Base-by-base conservation (phyloP, 2,113 vertebrate genomes). In the Odobenus rosmarus region DNA sequence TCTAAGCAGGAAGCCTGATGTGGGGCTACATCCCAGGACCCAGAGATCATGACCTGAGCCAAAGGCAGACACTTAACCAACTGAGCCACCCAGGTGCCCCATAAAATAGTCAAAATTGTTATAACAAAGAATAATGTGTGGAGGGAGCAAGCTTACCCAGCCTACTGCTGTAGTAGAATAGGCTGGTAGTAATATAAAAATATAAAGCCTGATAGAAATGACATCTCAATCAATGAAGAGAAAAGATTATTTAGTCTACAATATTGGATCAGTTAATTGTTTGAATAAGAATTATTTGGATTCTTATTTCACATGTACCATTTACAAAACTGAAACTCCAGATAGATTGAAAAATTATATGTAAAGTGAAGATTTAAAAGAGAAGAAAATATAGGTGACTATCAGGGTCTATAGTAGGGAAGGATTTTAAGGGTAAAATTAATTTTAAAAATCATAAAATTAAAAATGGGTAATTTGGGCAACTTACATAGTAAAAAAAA, bases 341-440 rank as follows among this genome's bases (percentile, higher is more conserved):
- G 28, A 51, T 80, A 76, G 39, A 36, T 49, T 77, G 74, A 92
- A 88, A 31, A 83, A 76, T 88, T 83, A 5, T 19, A 53, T 3
- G 4, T 69, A 59, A 62, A 76, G 13, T 36, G 51, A 82, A 83
- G 76, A 61, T 59, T 67, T 69, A 51, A 59, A 86, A 96, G 23
- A 96, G 53, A 57, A 87, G 28, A 89, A 88, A 93, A 93, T 72
- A 23, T 71, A 71, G n/a, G 16, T 88, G 6, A 92, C 59, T 10
- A 61, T 82, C 36, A 77, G 59, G 15, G 1, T 92, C 18, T 89
- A 0, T 69, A 84, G 84, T 69, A 24, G 31, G 69, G 11, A 51
- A 49, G 31, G 9, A 80, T 85, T 89, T 95, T 93, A 79, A 84
- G 55, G n/a, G 46, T 86, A 57, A 84, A 93, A 89, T 7, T 96